Base-by-base conservation (phyloP, 1,140 invertebrate genomes). In the Heliconius melpomene region DNA sequence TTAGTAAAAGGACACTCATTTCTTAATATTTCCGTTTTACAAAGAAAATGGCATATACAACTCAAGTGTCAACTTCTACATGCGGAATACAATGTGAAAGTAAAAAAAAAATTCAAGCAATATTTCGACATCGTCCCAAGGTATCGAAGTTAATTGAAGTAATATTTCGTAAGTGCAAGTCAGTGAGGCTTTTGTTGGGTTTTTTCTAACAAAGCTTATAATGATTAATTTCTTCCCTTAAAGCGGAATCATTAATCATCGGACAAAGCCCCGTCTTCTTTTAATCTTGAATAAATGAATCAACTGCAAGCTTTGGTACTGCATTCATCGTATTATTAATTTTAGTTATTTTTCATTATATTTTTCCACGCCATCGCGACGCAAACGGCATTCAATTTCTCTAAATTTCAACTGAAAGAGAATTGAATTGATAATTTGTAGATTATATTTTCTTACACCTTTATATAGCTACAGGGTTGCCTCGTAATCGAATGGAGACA, bases 131-230 rank as follows among this genome's bases (percentile, higher is more conserved):
- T 5, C 8, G 60, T 26, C 23, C 23, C 23, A 26, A 26, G 60
- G 60, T 66, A 66, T 66, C 3, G 11, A 66, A 66, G 60, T 66
- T 66, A 66, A 66, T 66, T 66, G 60, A 66, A 66, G 60, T 66
- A 66, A 66, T 66, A 66, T 66, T 66, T 66, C 60, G 26, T 66
- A 66, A 66, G 60, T 66, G 60, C 60, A 66, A 66, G 60, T 66
- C 60, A 66, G 60, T 26, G 26, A 11, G 26, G 60, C 60, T 66
- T 66, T 66, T 66, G 60, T 66, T 66, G 13, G 29, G 60, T n/a
- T 29, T 66, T 66, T 66, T 66, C 7, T 29, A 66, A 29, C 60
- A 66, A 29, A 66, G 60, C 23, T 26, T 66, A 16, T 66, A 66
- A 66, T 66, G 60, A 66, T 66, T 29, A 66, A 66, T 66, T 66